Conservation (phyloP, 2,113 vertebrate genomes). For the Pelobates fuscus region DNA sequence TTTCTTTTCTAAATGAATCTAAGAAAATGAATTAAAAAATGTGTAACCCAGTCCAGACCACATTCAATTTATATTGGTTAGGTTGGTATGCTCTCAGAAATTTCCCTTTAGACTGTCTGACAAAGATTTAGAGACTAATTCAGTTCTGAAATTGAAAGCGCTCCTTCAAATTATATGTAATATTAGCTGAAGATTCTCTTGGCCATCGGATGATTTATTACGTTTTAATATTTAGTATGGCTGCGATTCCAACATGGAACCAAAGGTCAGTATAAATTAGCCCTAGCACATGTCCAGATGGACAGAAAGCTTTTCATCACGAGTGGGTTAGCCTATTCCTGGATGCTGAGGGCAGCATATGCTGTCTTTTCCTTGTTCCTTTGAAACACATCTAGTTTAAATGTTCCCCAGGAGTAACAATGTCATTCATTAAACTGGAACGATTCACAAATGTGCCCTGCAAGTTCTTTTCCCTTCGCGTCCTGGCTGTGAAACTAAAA, state of each 20-base stretch:
- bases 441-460: too few relatives aligned
- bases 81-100: neutral
- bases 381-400: neutral
- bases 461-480: too few relatives aligned
- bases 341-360: neutral
- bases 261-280: neutral
- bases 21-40: neutral
- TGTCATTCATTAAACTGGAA: too few relatives aligned
- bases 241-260: neutral
- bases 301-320: neutral
- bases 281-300: neutral
- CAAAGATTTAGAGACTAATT: constrained; percentile 5
- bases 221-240: neutral
- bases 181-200: constrained; percentile 3
- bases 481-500: too few relatives aligned
- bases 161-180: constrained; percentile 2
- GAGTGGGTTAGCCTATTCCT: neutral
- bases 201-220: constrained; percentile 1
- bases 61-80: constrained; percentile 8
- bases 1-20: neutral
- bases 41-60: neutral
- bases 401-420: too few relatives aligned
- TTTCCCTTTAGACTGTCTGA: constrained; percentile 15
- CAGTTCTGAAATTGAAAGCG: constrained; percentile 3
- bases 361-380: neutral